Base-by-base conservation (phyloP, 2,113 vertebrate species). In the Albula glossodonta region DNA sequence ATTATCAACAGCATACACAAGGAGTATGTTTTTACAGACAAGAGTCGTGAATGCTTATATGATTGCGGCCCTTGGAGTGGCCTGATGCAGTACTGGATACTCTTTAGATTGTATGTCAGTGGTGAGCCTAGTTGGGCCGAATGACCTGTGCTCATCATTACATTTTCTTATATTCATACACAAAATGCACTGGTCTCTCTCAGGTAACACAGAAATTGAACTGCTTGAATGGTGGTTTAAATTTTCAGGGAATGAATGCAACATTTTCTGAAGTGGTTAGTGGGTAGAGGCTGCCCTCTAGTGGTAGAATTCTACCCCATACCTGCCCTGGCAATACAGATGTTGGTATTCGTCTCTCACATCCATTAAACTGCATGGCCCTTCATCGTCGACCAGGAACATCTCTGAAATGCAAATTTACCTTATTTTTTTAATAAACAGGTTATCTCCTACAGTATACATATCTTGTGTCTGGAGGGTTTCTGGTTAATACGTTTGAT, bases 301-400 rank as follows among this genome's bases (percentile, higher is more conserved):
- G 82, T 89, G 88, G 84, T 77, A 2, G 7, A 48, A 41, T 81
- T 31, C 52, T 70, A 25, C 9, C n/a, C 52, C 25, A 79, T 87
- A 89, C 86, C 80, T 74, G 66, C 84, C n/a, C 22, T 85, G 8
- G 15, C 82, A 84, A 83, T 89, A 80, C 10, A 86, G 74, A 0
- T 25, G 86, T 19, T 53, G 70, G 11, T 89, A 90, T 51, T 89
- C 83, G 0, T 89, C 87, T 78, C 84, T 80, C 19, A 91, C 88
- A 19, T 91, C 89, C 66, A 90, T 84, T 86, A 90, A 83, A 78
- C 6, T 89, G 82, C 82, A 82, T 0, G 87, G 91, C 9, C 80
- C 88, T 11, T 52, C 80, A 19, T 86, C 86, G 41, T 81, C 87
- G n/a, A 63, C 63, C 11, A 88, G 85, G 19, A 88, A 86, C 74